Evolutionary conservation across 2,888 invertebrate species (phyloP).

Genomic region (Ichneumon xanthorius): DNA sequence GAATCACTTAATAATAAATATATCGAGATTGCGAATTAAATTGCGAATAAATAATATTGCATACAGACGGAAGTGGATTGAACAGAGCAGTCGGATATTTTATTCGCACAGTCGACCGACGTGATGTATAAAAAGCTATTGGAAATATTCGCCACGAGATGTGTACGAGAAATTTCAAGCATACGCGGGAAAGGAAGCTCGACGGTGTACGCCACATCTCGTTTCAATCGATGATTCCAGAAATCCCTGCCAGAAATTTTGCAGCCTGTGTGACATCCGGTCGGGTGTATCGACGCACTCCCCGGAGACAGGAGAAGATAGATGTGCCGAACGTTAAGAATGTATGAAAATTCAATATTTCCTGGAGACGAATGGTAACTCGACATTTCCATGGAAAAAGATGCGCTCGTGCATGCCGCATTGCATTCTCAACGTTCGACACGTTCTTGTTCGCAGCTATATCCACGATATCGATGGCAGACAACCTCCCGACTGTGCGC

Average conservation of each 20-base stretch:
- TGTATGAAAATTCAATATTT: constrained; percentile 52
- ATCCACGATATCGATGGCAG: not conserved
- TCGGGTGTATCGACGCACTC: constrained; percentile 22
- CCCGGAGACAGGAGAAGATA: constrained; percentile 9
- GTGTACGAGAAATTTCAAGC: not conserved
- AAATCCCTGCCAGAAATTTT: not conserved
- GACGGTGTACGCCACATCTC: constrained; percentile 1
- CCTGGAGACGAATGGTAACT: constrained; percentile 17
- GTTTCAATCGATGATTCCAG: constrained; percentile 10
- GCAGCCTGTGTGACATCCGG: constrained; percentile 10
- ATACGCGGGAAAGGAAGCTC: not conserved
- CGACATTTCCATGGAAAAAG: constrained; percentile 4
- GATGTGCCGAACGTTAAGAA: constrained; percentile 4
- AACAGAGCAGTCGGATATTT: constrained; percentile 20
- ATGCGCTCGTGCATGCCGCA: constrained; percentile 12
- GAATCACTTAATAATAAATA: not conserved
- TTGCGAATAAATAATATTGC: not conserved
- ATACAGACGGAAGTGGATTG: constrained; percentile 11
- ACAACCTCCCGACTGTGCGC: not conserved
- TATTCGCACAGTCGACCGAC: constrained; percentile 5
- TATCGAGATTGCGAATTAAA: not conserved
- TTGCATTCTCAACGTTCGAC: constrained; percentile 22
- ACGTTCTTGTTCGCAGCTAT: constrained; percentile 1
- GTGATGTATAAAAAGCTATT: constrained; percentile 12
- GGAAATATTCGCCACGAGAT: constrained; percentile 8